These are phyloP conservation scores for Enteromius thamalakanensis DNA, from an alignment of 2,797 vertebrate genomes.

Conservation along the genomic window DNA sequence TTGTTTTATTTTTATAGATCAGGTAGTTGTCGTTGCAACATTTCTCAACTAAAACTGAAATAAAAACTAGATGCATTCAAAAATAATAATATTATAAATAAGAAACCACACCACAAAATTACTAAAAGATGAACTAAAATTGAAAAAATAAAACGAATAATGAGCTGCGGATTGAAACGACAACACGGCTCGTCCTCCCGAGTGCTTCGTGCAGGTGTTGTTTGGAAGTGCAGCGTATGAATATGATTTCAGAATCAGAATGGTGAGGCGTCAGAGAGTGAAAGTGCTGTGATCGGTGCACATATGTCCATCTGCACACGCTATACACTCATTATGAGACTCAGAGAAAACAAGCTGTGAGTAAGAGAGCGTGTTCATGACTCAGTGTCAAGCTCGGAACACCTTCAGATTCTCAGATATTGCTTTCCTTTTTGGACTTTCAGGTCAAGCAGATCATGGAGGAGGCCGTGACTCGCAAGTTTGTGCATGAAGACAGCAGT, in stretches of 20 bases:
- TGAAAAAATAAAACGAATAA: background rate
- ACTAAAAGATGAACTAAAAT: background rate
- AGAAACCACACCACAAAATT: background rate
- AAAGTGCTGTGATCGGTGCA: background rate
- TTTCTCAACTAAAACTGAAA: background rate
- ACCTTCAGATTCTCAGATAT: background rate
- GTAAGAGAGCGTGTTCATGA: slow-evolving; percentile 69
- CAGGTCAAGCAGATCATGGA: slow-evolving; percentile 99
- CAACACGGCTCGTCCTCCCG: background rate
- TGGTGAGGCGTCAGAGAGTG: background rate
- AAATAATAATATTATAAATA: background rate
- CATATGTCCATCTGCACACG: slow-evolving; percentile 22
- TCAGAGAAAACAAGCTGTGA: background rate
- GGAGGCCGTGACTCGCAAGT: slow-evolving; percentile 95
- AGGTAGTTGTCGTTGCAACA: background rate
- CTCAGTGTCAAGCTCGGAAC: slow-evolving; percentile 67
- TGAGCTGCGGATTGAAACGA: background rate
- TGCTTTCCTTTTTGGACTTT: slow-evolving; percentile 33
- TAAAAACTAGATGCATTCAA: background rate
- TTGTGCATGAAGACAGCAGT: slow-evolving; percentile 97
- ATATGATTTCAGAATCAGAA: background rate
- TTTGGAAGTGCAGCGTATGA: background rate
- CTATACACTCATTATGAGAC: background rate
- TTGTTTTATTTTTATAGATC: no score
- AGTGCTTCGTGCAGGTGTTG: background rate